Base-by-base conservation (phyloP, 2,888 invertebrate species). In the Ennomos quercinarius region DNA sequence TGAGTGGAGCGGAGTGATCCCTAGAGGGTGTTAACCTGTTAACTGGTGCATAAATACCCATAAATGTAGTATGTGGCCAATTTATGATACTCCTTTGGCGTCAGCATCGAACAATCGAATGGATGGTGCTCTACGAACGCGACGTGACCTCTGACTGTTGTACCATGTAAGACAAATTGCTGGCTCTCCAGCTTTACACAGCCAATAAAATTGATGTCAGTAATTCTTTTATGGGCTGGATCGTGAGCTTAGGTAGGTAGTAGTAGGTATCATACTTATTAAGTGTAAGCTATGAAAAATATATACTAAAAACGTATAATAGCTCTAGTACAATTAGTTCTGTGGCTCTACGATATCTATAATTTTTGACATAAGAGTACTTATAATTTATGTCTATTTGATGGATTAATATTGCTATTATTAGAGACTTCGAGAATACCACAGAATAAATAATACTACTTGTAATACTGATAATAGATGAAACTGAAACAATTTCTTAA, bases 21-120 rank as follows among this genome's bases (percentile, higher is more conserved):
- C 73, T 67, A 60, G 76, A 67, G 74, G 72, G 74, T 73, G 72
- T 74, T 78, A 66, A 63, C 55, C 72, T 73, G 72, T 74, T 78
- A 66, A 63, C 55, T 72, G 68, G 67, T 66, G 66, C 66, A 69
- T 65, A 71, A 71, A 70, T 67, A 68, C 55, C 69, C 58, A 63
- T 71, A 73, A 69, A 71, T 51, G 56, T 65, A 66, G 61, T 60
- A 56, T 55, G 67, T 65, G 72, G 63, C 63, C 66, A 71, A 70
- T 78, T 73, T 78, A 73, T 66, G 71, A 71, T 63, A 62, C 61
- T 63, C 62, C 59, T 48, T 63, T 68, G 53, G 66, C 60, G 57
- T 67, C 54, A 63, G 58, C 41, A 42, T 40, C 34, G 48, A 39
- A 47, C 56, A 52, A 50, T 59, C 56, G 60, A n/a, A 46, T 61